A percentile compares a stretch with the other conserved stretches of the same genome.
Evolutionary conservation across 2,797 vertebrate genomes (phyloP).

Genomic region (Cynodonichthys magdalenae): DNA sequence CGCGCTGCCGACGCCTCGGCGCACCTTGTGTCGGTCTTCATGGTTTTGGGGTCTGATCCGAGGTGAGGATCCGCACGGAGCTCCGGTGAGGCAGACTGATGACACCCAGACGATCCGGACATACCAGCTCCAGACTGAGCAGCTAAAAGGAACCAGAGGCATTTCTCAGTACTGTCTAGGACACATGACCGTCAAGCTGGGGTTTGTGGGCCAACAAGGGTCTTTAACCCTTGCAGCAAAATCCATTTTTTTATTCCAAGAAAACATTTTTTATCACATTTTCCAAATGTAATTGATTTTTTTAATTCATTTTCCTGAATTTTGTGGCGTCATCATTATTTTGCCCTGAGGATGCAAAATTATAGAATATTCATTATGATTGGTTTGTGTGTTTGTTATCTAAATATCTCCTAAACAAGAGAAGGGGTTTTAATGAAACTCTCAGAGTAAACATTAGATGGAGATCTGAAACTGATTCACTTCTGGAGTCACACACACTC

Average conservation of each 20-base stretch:
- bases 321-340: too few relatives aligned
- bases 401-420: too few relatives aligned
- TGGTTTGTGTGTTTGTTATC: too few relatives aligned
- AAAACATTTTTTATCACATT: too few relatives aligned
- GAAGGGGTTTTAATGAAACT: too few relatives aligned
- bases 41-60: not conserved
- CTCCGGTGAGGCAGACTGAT: slow-evolving; percentile 31
- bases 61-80: slow-evolving; percentile 24
- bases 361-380: too few relatives aligned
- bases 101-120: slow-evolving; percentile 55
- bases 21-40: slow-evolving; percentile 51
- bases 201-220: slow-evolving; percentile 17
- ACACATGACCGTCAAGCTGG: slow-evolving; percentile 35
- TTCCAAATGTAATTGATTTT: too few relatives aligned
- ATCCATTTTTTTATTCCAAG: not conserved
- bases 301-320: too few relatives aligned
- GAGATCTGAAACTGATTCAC: too few relatives aligned
- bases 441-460: too few relatives aligned
- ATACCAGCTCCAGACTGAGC: slow-evolving; percentile 49
- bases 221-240: not conserved
- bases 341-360: too few relatives aligned
- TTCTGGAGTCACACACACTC: too few relatives aligned
- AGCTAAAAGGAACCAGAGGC: slow-evolving; percentile 63
- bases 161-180: slow-evolving; percentile 48
- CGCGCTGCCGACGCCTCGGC: slow-evolving; percentile 38